phyloP scores from a whole-genome alignment of 2,797 vertebrate genomes.

The Halcyon leucocephala region DNA sequence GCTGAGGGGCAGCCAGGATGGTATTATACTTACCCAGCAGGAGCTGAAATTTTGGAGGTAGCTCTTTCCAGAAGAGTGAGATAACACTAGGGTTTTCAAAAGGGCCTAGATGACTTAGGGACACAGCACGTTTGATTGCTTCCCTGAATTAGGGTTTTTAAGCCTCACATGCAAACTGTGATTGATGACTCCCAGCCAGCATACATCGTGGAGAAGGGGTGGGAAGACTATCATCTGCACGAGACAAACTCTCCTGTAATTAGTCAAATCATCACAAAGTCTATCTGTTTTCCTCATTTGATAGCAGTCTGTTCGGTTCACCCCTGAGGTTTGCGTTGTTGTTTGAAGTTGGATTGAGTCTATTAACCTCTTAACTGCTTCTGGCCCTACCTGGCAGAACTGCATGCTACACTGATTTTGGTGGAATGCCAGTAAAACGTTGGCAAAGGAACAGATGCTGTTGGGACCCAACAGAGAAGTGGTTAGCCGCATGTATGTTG shows the following conservation, averaged over 20 bases:
- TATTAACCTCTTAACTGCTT: slow-evolving; percentile 58
- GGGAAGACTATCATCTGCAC: not conserved
- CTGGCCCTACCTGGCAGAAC: slow-evolving; percentile 49
- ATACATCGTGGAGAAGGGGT: not conserved
- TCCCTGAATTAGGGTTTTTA: not conserved
- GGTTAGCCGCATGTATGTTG: slow-evolving; percentile 59
- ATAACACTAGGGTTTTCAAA: not conserved
- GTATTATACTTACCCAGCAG: not conserved
- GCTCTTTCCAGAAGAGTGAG: not conserved
- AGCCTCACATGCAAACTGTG: not conserved
- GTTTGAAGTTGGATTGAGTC: slow-evolving; percentile 25
- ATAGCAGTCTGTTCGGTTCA: not conserved
- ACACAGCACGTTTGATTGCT: not conserved
- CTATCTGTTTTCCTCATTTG: slow-evolving; percentile 46
- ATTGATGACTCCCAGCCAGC: not conserved
- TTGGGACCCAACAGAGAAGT: slow-evolving; percentile 53
- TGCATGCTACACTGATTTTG: not conserved
- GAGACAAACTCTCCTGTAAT: not conserved
- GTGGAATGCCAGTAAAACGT: slow-evolving; percentile 47
- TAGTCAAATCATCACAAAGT: slow-evolving; percentile 47
- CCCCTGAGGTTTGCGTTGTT: not conserved
- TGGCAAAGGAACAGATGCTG: slow-evolving; percentile 58
- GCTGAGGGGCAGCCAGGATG: not conserved
- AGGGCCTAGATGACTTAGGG: not conserved
- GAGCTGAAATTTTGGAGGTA: not conserved